Evolutionary conservation across 2,113 vertebrate genomes (phyloP).

Genomic region (Saccopteryx leptura): DNA sequence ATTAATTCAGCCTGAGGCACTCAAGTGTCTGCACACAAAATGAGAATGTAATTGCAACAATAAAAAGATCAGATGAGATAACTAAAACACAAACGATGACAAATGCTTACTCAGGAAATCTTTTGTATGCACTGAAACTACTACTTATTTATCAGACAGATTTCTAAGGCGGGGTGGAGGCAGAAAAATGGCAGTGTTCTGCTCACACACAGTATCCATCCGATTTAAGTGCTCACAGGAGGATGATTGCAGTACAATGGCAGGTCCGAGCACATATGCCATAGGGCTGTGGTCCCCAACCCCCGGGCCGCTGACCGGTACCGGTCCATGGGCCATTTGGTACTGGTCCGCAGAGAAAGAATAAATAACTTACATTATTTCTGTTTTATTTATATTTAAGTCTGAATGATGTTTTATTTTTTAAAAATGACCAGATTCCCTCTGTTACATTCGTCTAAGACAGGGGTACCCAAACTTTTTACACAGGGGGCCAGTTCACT

Average conservation of each 20-base stretch:
- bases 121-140: background rate
- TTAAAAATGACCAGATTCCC: too few relatives aligned
- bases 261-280: background rate
- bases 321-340: too few relatives aligned
- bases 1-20: constrained; percentile 64
- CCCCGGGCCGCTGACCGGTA: too few relatives aligned
- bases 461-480: too few relatives aligned
- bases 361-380: too few relatives aligned
- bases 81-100: constrained; percentile 72
- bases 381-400: too few relatives aligned
- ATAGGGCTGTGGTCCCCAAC: too few relatives aligned
- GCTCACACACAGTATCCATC: background rate
- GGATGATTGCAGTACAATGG: background rate
- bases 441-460: too few relatives aligned
- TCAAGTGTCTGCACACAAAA: constrained; percentile 56
- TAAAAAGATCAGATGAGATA: constrained; percentile 69
- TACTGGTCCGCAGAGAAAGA: too few relatives aligned
- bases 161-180: background rate
- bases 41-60: constrained; percentile 74
- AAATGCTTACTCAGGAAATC: constrained; percentile 51
- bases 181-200: background rate
- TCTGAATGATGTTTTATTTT: too few relatives aligned
- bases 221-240: background rate
- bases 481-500: too few relatives aligned
- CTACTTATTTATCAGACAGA: constrained; percentile 50